Conservation (phyloP, 2,888 invertebrate genomes). For the Deladenus siricidicola region DNA sequence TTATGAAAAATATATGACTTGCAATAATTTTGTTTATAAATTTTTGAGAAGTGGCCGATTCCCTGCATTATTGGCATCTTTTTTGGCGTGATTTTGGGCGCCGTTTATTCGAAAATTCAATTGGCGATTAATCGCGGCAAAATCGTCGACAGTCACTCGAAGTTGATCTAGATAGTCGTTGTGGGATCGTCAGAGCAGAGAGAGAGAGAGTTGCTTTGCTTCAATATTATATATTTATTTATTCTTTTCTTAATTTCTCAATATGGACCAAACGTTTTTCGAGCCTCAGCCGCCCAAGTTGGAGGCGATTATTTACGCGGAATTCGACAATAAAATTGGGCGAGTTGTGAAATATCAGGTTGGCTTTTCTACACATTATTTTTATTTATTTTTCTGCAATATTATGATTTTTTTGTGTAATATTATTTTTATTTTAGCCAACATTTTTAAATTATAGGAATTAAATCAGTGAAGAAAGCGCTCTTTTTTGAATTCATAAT, state of each 20-base stretch:
- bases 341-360: slow-evolving; percentile 43
- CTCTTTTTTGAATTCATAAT: too few species aligned
- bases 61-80: slow-evolving; percentile 21
- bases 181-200: background rate
- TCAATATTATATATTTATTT: background rate
- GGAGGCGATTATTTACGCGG: slow-evolving; percentile 44
- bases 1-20: background rate
- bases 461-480: too few species aligned
- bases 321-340: slow-evolving; percentile 44
- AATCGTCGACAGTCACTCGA: background rate
- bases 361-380: too few species aligned
- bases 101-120: background rate
- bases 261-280: slow-evolving; percentile 13
- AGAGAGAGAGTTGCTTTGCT: background rate
- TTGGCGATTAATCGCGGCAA: background rate
- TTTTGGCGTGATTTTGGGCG: slow-evolving; percentile 14
- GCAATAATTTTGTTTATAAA: background rate
- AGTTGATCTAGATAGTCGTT: slow-evolving; percentile 1
- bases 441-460: too few species aligned
- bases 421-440: too few species aligned
- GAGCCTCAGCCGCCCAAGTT: slow-evolving; percentile 29
- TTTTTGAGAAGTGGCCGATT: slow-evolving; percentile 27
- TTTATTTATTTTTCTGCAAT: too few species aligned
- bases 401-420: too few species aligned
- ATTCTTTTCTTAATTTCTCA: too few species aligned